Evolutionary conservation across 2,888 invertebrate species (phyloP).

Genomic region (Mimas tiliae): DNA sequence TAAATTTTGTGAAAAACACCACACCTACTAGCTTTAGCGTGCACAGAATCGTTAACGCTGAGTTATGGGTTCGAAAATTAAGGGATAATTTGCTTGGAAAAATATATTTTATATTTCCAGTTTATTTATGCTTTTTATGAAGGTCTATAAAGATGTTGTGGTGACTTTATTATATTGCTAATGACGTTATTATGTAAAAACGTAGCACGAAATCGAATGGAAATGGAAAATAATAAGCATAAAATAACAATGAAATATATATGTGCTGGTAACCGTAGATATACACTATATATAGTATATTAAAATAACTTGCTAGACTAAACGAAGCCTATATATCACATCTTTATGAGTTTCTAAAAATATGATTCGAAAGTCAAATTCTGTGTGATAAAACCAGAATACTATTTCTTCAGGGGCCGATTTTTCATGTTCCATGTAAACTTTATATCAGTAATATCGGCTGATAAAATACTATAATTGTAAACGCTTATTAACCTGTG

Average conservation of each 20-base stretch:
- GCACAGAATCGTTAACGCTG: not conserved
- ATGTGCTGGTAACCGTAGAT: not conserved
- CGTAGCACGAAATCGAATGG: too few relatives aligned
- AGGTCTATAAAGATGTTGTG: too few relatives aligned
- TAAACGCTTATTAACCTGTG: too few relatives aligned
- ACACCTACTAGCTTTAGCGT: constrained; percentile 7
- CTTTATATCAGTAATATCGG: too few relatives aligned
- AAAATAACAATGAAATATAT: too few relatives aligned
- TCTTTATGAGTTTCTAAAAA: not conserved
- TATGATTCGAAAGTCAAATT: not conserved
- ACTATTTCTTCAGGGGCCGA: too few relatives aligned
- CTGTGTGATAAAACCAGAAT: not conserved
- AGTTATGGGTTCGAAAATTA: constrained; percentile 10
- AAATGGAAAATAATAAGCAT: too few relatives aligned
- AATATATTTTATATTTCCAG: not conserved
- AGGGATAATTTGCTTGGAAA: not conserved
- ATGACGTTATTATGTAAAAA: too few relatives aligned
- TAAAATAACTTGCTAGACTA: not conserved
- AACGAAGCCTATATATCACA: not conserved
- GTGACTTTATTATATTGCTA: too few relatives aligned
- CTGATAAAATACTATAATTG: too few relatives aligned
- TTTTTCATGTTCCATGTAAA: too few relatives aligned
- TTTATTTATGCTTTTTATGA: not conserved
- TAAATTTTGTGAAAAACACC: constrained; percentile 41
- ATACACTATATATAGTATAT: not conserved